Base-by-base conservation (phyloP, 2,113 vertebrate species). In the Odocoileus virginianus region DNA sequence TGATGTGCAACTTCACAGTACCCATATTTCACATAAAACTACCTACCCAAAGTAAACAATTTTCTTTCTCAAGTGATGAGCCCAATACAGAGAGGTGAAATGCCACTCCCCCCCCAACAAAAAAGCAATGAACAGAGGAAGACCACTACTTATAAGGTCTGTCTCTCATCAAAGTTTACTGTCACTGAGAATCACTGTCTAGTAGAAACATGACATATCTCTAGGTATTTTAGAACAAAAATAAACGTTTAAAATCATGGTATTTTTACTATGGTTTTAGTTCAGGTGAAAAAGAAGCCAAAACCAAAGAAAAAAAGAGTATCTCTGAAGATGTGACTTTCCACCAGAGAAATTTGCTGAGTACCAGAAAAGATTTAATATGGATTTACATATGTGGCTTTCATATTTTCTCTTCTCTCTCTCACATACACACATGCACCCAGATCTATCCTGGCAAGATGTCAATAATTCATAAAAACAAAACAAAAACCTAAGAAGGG, bases 271-370 rank as follows among this genome's bases (percentile, higher is more conserved):
- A 40, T 40, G 30, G 40, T 58, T 12, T 71, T 74, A 74, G 12
- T 89, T 58, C 16, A 81, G 14, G 79, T 64, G 17, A 40, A 96
- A 94, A 86, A 64, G 15, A 58, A 94, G 76, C 17, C 55, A 94
- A 93, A 91, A 84, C 86, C 21, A 92, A 82, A 95, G 55, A 45
- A 82, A 71, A 79, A 91, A 54, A 83, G n/a, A 87, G 83, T 96
- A 83, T 40, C 47, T 91, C n/a, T 71, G 78, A 89, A 81, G 28
- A 86, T 1, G 1, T n/a, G 25, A 85, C 40, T 43, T 92, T 47
- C 33, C 45, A 91, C 21, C 27, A 85, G 19, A 89, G 52, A 94
- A 91, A 85, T 67, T 84, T 43, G 86, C 78, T 50, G 11, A 87
- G 25, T 78, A 71, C 7, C 83, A 91, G 57, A 87, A 87, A 87